phyloP scores from a whole-genome alignment of 2,888 invertebrate genomes.

The Ichneumoninae sp. region DNA sequence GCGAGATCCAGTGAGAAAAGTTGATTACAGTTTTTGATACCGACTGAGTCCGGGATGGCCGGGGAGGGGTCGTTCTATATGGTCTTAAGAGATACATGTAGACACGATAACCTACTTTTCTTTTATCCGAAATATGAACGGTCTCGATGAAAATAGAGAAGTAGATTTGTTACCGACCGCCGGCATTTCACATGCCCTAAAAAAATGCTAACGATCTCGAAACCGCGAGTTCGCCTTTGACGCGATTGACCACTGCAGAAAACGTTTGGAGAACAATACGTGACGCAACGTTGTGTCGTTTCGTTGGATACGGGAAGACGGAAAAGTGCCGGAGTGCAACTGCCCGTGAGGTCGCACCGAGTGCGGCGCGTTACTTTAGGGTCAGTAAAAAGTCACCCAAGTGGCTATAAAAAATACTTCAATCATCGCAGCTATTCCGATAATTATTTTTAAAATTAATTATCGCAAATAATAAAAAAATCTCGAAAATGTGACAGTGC shows the following conservation, averaged over 20 bases:
- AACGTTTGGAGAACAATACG: not conserved
- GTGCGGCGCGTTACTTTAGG: not conserved
- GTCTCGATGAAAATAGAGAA: no score
- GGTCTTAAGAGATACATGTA: no score
- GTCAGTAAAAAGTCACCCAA: no score
- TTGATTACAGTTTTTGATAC: no score
- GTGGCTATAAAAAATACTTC: not conserved
- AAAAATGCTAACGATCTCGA: not conserved
- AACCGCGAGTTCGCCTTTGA: not conserved
- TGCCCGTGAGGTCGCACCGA: not conserved
- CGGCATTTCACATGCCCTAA: not conserved
- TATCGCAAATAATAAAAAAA: no score
- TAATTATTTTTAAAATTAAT: no score
- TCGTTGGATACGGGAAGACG: constrained; percentile 30
- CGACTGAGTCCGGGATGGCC: no score
- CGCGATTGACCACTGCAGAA: not conserved
- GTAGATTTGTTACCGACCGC: no score
- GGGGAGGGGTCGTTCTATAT: no score
- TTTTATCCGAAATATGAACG: not conserved
- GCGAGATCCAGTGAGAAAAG: no score
- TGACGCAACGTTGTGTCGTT: constrained; percentile 6
- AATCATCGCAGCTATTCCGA: not conserved
- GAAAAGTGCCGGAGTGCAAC: constrained; percentile 22
- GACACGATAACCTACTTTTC: no score
- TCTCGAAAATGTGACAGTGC: no score